Conservation (phyloP, 2,797 vertebrate species). For the Antennarius maculatus region DNA sequence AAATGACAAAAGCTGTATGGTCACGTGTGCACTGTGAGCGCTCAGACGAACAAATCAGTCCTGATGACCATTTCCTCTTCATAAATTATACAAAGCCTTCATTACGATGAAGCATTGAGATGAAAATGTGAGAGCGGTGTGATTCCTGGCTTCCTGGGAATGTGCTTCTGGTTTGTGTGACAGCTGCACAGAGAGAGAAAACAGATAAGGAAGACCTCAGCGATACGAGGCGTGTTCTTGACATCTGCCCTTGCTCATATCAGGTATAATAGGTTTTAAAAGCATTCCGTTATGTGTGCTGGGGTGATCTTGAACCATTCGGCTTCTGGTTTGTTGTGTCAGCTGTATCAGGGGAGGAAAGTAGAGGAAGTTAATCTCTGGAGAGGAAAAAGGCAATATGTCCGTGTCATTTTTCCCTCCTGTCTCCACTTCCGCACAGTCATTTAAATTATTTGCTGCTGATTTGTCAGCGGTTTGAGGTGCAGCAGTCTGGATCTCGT, state of each 20-base stretch:
- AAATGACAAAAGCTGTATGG: background rate
- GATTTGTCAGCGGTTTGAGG: no score
- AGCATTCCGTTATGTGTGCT: background rate
- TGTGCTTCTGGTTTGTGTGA: conserved; percentile 10
- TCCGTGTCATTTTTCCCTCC: background rate
- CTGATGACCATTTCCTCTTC: conserved; percentile 29
- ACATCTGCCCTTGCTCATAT: background rate
- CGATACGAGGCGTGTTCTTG: conserved; percentile 20
- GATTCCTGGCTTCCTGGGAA: conserved; percentile 19
- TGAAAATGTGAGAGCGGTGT: conserved; percentile 32
- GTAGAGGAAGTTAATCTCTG: background rate
- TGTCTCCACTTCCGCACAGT: background rate
- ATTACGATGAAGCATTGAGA: conserved; percentile 41
- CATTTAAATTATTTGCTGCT: no score
- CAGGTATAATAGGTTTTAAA: background rate
- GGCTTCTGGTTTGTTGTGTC: conserved; percentile 6
- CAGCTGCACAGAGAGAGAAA: conserved; percentile 27
- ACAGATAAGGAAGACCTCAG: conserved; percentile 8
- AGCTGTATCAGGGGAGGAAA: background rate
- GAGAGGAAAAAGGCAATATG: conserved; percentile 6
- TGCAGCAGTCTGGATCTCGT: no score
- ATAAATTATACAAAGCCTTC: conserved; percentile 61
- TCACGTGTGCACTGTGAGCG: conserved; percentile 1
- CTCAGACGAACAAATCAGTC: conserved; percentile 7
- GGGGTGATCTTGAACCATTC: background rate